phyloP scores from a whole-genome alignment of 2,797 vertebrate genomes.

The Enteromius unitaeniatus region DNA sequence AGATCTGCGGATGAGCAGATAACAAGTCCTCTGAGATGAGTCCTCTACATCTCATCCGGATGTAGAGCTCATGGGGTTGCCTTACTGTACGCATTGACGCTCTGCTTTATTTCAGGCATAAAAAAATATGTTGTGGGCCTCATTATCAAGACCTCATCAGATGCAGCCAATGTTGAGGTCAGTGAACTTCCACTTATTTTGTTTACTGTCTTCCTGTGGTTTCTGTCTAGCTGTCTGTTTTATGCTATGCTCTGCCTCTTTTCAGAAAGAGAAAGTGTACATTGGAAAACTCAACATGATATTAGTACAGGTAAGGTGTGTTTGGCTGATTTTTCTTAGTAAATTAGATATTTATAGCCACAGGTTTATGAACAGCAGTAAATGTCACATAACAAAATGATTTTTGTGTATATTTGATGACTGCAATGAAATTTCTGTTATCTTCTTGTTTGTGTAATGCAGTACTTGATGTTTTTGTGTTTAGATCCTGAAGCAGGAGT shows the following conservation, averaged over 20 bases:
- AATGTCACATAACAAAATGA: background rate
- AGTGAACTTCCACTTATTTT: constrained; percentile 60
- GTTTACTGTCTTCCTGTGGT: background rate
- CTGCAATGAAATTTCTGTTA: background rate
- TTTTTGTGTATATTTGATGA: constrained; percentile 4
- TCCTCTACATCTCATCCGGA: background rate
- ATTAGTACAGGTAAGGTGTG: constrained; percentile 91
- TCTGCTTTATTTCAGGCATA: constrained; percentile 85
- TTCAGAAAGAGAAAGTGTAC: constrained; percentile 98
- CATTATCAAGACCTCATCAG: constrained; percentile 99
- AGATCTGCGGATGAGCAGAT: constrained; percentile 36
- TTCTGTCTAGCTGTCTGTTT: background rate
- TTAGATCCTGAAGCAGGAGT: constrained; percentile 97
- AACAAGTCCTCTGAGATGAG: constrained; percentile 36
- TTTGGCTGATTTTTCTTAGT: background rate
- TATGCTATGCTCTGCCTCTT: constrained; percentile 47
- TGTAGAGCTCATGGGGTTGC: background rate
- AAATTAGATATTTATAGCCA: background rate
- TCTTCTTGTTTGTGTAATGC: background rate
- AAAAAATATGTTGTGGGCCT: constrained; percentile 99
- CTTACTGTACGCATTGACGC: background rate
- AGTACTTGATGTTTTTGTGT: constrained; percentile 1
- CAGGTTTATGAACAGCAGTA: background rate
- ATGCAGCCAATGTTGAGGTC: constrained; percentile 95
- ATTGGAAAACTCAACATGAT: constrained; percentile 99